Evolutionary conservation across 1,140 invertebrate genomes (phyloP), one percentile per base, ranked within the genome.

Genomic region (Pteromalus puparum): DNA sequence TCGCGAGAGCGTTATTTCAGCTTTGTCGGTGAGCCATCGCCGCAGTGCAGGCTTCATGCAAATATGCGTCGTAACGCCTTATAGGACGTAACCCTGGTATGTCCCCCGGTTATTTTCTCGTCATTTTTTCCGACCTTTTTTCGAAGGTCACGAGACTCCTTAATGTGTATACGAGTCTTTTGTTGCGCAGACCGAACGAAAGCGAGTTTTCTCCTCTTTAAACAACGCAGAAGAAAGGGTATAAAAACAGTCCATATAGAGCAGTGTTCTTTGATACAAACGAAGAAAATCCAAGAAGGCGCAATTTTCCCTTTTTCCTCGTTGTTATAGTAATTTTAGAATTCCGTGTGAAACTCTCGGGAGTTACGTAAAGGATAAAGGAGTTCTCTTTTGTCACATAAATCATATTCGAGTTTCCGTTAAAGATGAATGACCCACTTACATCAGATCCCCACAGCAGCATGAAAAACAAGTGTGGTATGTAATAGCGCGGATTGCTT

Each of bases 371-470:
- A 61, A n/a, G 21, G 21, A 61, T 61, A n/a, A 61, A 61, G 4
- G 30, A 61, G 6, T 61, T 21, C 21, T n/a, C 21, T 21, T 42
- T 21, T n/a, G 21, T n/a, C 53, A 61, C 21, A 61, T 61, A 61
- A 61, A 61, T 61, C 53, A 61, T 18, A 53, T n/a, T 18, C 46
- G 67, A 70, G 68, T 70, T 70, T 70, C 68, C 28, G 28, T 70
- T 28, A 74, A n/a, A 74, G 30, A 34, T n/a, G 24, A 77, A 46
- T 79, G 82, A 84, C 82, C 82, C 21, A 84, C 61, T 79, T 84
- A 24, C 26, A 78, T 78, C 38, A 24, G 38, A 38, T 70, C 4
- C 38, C 21, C 15, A 79, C 15, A 79, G 30, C 73, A 79, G 72
- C 76, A 18, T 21, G 83, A 84, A 80, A 84, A 80, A 80, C 77